Percentiles rank a stretch among this genome's conserved stretches.
Conservation (phyloP, 2,888 invertebrate species). For the Molanna angustata region DNA sequence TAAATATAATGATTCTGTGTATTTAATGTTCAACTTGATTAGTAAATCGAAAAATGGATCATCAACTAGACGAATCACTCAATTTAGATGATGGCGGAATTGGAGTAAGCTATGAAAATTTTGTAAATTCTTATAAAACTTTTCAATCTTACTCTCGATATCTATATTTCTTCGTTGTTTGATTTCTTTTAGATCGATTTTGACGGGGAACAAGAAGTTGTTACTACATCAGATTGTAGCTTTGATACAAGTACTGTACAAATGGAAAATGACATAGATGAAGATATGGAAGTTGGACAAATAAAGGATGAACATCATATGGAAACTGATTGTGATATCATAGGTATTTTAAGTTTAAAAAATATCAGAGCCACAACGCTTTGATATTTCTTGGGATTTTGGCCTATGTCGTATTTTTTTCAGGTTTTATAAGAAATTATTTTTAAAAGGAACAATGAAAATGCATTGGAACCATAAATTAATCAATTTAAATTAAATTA, state of each 20-base stretch:
- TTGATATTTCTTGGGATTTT: too few relatives aligned
- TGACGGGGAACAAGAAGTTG: slow-evolving; percentile 42
- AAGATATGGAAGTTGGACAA: slow-evolving; percentile 47
- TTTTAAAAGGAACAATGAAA: too few relatives aligned
- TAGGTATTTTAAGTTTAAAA: slow-evolving; percentile 12
- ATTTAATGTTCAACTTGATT: too few relatives aligned
- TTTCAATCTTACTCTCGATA: slow-evolving; percentile 19
- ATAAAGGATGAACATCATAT: slow-evolving; percentile 46
- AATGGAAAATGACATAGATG: slow-evolving; percentile 19
- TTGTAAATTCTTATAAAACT: slow-evolving; percentile 12
- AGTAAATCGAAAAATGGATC: slow-evolving; percentile 42
- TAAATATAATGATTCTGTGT: too few relatives aligned
- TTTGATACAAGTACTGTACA: slow-evolving; percentile 41
- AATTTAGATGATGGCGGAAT: slow-evolving; percentile 45
- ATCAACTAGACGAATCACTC: slow-evolving; percentile 47
- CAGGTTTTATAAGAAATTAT: too few relatives aligned
- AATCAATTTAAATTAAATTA: too few relatives aligned
- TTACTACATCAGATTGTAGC: slow-evolving; percentile 43
- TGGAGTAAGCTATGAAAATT: slow-evolving; percentile 39
- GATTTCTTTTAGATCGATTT: slow-evolving; percentile 45
- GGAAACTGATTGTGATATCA: slow-evolving; percentile 41
- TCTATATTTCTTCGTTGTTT: slow-evolving; percentile 21
- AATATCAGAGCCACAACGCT: too few relatives aligned
- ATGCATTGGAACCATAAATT: too few relatives aligned
- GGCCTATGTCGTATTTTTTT: too few relatives aligned